Conservation (phyloP, 2,888 invertebrate genomes). For the Gari tellinella region DNA sequence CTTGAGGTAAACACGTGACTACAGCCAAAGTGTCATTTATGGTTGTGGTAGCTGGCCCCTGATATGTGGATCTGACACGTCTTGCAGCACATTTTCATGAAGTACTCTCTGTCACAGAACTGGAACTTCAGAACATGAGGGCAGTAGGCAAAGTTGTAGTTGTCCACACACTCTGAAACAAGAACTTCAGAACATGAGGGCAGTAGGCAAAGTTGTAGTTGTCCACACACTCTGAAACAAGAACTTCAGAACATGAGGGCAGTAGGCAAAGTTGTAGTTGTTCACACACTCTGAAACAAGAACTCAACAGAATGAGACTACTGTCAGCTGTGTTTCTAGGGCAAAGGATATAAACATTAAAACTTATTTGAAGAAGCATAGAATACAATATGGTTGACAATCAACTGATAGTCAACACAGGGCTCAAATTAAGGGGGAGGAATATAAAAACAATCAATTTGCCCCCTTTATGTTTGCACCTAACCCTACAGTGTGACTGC, state of each 20-base stretch:
- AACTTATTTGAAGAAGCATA: no score
- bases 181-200: conserved; percentile 79
- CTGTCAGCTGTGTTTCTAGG: no score
- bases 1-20: no score
- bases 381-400: no score
- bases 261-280: conserved; percentile 81
- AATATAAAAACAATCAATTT: no score
- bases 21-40: no score
- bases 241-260: conserved; percentile 80
- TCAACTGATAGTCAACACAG: no score
- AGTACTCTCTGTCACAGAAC: conserved; percentile 80
- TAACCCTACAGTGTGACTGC: no score
- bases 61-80: conserved; percentile 68
- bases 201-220: conserved; percentile 82
- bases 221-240: conserved; percentile 79
- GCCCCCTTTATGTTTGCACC: no score
- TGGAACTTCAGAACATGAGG: conserved; percentile 80
- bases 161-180: conserved; percentile 79
- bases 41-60: no score
- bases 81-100: conserved; percentile 81
- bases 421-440: no score
- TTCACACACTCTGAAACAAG: conserved; percentile 77
- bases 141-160: conserved; percentile 81
- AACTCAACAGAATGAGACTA: neutral
- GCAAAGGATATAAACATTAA: no score